These are phyloP conservation scores for Lerista edwardsae DNA, from an alignment of 2,797 vertebrate genomes.

Conservation along the genomic window DNA sequence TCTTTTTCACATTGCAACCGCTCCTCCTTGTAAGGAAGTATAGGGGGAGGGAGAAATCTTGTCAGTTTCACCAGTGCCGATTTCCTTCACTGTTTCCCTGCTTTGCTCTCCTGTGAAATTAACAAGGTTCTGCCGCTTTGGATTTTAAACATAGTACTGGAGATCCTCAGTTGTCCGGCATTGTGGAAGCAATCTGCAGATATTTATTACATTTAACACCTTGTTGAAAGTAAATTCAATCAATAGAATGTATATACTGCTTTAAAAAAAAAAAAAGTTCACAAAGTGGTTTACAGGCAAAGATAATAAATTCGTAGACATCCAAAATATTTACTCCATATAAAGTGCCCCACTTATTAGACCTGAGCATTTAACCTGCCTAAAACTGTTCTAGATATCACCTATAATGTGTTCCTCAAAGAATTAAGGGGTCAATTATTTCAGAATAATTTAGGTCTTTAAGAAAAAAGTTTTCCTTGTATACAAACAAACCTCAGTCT, in stretches of 20 bases:
- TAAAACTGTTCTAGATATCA: neutral
- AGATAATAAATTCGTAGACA: neutral
- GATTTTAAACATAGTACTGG: neutral
- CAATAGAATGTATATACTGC: no score
- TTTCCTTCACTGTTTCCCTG: neutral
- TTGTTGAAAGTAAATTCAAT: neutral
- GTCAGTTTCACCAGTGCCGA: neutral
- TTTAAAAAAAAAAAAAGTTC: no score
- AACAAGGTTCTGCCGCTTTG: no score
- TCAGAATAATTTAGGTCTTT: neutral
- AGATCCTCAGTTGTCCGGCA: neutral
- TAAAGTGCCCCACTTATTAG: neutral
- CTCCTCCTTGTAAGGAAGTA: neutral
- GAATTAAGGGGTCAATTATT: neutral
- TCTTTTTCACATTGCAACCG: neutral
- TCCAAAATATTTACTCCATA: neutral
- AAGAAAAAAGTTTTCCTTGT: neutral
- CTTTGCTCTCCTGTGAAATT: neutral
- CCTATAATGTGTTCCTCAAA: neutral
- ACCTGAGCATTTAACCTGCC: neutral
- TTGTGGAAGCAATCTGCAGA: neutral
- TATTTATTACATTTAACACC: neutral
- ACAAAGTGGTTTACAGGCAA: no score
- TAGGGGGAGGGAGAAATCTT: neutral
- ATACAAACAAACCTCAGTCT: neutral